Base-by-base conservation (phyloP, 2,797 vertebrate genomes). In the Nasua narica region DNA sequence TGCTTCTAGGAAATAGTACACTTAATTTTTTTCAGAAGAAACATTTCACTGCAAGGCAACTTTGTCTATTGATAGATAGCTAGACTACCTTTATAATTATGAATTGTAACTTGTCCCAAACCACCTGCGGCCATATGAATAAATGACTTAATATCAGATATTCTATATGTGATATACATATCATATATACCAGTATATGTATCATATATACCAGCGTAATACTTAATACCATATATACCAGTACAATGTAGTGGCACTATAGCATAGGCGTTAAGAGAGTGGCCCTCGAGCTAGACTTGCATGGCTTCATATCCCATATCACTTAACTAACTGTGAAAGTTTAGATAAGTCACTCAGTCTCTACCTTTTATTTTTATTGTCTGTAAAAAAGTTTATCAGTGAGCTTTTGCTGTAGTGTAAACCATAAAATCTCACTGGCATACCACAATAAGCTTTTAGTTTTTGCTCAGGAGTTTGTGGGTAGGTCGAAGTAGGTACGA, bases 21-120 rank as follows among this genome's bases (percentile, higher is more conserved):
- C 86, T 81, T 79, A 85, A 82, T 77, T 88, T 43, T 89, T n/a
- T 97, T 25, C 74, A 87, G 52, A 52, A 89, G 37, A 74, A 95
- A 60, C 29, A 77, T 65, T 97, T 84, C 11, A 60, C n/a, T 92
- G 15, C 9, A 87, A 32, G 70, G 54, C 46, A 79, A 6, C 18
- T 94, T 95, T 91, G 27, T 94, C 37, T 15, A 58, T 37, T 95
- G 37, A 70, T 15, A 87, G 43, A 69, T 15, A 87, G 46, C 29
- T 90, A 87, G 37, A 60, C 19, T 60, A 10, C 27, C 32, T 77
- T 70, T 96, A 50, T 23, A 69, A 14, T 84, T 86, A 40, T 29
- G 48, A 58, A 72, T 87, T 81, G 69, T 74, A 87, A 27, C 92
- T 19, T 84, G 1, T 91, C 25, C 58, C 32, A 78, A 5, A 81